Base-by-base conservation (phyloP, 2,888 invertebrate species). In the Aphodius sticticus region DNA sequence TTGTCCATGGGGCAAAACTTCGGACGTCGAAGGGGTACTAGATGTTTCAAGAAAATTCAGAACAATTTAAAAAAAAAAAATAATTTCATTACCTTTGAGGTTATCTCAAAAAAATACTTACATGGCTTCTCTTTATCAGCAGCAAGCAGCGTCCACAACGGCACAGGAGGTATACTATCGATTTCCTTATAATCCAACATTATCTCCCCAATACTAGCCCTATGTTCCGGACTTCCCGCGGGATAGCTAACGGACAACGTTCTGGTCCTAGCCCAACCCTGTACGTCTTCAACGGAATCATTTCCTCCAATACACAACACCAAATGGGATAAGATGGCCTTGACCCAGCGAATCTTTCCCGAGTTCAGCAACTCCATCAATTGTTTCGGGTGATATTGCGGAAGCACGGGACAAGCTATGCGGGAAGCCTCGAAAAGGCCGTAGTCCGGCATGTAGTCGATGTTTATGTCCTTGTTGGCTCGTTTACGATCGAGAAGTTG, bases 341-440 rank as follows among this genome's bases (percentile, higher is more conserved):
- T 99, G 0, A 99, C 99, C 94, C 99, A 96, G 86, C 97, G 92
- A 84, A 98, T 98, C 90, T 98, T 99, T 3, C 99, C 99, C 78
- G 98, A 99, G 90, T 99, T 99, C 37, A 99, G 91, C 69, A 99
- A 90, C 87, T 99, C 99, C 96, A 99, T 99, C 69, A 99, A 91
- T 86, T 99, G 99, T 86, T 99, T 99, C 0, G 99, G 99, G 90
- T 99, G 99, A 88, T 99, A 99, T 86, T 99, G 99, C 0, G 99
- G 99, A 81, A 99, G 90, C 70, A 99, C 98, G 0, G 99, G 99
- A 85, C 98, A 99, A 0, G 99, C 98, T 87, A 99, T 96, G 82
- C 98, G 93, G 6, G 98, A 97, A 0, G 99, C 99, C 89, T 99
- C 99, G 89, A 99, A 99, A 77, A 99, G 90, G 0, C 97, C 97